Evolutionary conservation across 2,113 vertebrate genomes (phyloP).

Genomic region (Casuarius casuarius): DNA sequence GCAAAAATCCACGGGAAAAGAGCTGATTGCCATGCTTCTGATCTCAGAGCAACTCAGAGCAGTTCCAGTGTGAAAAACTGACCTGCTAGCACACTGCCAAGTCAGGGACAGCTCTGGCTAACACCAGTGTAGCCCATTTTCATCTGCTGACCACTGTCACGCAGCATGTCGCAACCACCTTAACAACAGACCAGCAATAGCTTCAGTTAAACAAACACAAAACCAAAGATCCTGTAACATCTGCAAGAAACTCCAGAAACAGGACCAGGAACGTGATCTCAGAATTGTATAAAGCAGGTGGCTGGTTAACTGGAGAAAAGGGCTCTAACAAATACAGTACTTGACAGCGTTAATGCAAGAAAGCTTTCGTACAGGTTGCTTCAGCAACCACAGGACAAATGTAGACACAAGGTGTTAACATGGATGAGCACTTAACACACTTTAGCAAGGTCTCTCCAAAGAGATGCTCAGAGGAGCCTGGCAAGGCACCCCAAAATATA

Average conservation of each 20-base stretch:
- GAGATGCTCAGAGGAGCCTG: not conserved
- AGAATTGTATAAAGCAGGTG: not conserved
- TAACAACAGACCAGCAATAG: not conserved
- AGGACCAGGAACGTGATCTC: not conserved
- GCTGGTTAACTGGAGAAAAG: not conserved
- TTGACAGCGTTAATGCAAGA: not conserved
- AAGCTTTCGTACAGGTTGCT: constrained; percentile 18
- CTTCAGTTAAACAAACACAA: not conserved
- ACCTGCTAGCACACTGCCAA: not conserved
- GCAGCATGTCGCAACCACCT: not conserved
- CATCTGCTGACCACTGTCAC: not conserved
- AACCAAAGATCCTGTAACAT: not conserved
- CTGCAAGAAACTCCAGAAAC: not conserved
- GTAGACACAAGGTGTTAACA: constrained; percentile 62
- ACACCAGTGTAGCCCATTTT: not conserved
- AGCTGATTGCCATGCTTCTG: not conserved
- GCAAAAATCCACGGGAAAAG: not conserved
- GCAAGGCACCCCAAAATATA: not conserved
- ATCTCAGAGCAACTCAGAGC: not conserved
- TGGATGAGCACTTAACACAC: constrained; percentile 49
- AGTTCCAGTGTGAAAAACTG: not conserved
- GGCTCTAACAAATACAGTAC: constrained; percentile 5
- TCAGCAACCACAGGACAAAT: constrained; percentile 56
- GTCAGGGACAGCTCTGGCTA: not conserved
- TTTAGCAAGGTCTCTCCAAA: not conserved